phyloP scores from a whole-genome alignment of 2,888 invertebrate genomes.

The Pyrochroa serraticornis region DNA sequence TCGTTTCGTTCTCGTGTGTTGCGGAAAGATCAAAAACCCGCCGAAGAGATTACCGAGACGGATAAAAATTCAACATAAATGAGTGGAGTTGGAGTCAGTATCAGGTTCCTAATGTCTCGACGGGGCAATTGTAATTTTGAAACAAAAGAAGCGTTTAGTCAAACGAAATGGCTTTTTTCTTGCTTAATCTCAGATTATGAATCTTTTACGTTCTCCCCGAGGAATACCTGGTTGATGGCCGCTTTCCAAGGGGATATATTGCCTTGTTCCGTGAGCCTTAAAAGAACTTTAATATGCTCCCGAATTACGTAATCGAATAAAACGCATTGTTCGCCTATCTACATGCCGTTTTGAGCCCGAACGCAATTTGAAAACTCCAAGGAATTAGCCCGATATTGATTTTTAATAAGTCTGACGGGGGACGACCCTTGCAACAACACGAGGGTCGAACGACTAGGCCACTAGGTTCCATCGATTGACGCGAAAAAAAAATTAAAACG shows the following conservation, averaged over 20 bases:
- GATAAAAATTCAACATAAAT: slow-evolving; percentile 19
- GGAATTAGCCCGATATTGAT: slow-evolving; percentile 17
- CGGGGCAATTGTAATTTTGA: slow-evolving; percentile 56
- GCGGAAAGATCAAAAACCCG: slow-evolving; percentile 22
- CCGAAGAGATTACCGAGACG: slow-evolving; percentile 25
- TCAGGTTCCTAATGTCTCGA: slow-evolving; percentile 49
- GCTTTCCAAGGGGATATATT: slow-evolving; percentile 28
- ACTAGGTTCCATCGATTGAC: slow-evolving; percentile 13
- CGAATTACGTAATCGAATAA: slow-evolving; percentile 38
- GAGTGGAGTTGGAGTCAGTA: slow-evolving; percentile 28
- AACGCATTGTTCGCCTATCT: slow-evolving; percentile 14
- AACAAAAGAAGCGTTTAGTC: slow-evolving; percentile 56
- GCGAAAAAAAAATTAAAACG: background rate
- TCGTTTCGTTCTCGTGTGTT: slow-evolving; percentile 22
- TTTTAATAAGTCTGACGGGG: slow-evolving; percentile 15
- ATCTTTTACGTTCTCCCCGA: slow-evolving; percentile 53
- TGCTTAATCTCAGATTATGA: slow-evolving; percentile 57
- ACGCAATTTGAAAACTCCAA: slow-evolving; percentile 15
- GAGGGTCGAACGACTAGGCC: slow-evolving; percentile 11
- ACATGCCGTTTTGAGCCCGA: slow-evolving; percentile 17
- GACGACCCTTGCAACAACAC: background rate
- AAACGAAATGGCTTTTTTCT: slow-evolving; percentile 56
- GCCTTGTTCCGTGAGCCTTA: slow-evolving; percentile 22
- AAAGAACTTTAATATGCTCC: slow-evolving; percentile 38
- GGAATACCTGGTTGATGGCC: slow-evolving; percentile 54